Evolutionary conservation across 2,113 vertebrate genomes (phyloP).

Genomic region (Colinus virginianus): DNA sequence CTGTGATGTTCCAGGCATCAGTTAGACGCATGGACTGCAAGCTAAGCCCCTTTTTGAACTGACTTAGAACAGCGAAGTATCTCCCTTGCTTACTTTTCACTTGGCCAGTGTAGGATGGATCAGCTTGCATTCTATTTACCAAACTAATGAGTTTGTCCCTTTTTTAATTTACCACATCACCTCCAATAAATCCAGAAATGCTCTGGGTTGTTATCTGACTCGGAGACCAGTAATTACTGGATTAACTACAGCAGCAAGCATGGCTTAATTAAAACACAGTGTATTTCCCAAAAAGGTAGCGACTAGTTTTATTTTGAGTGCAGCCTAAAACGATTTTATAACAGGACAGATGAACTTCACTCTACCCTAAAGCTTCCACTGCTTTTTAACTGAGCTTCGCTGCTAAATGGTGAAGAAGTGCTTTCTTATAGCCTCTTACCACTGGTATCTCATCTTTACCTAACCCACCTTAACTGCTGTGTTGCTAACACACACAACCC

Average conservation of each 20-base stretch:
- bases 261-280: slow-evolving; percentile 32
- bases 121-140: not conserved
- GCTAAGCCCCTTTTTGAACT: not conserved
- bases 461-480: not conserved
- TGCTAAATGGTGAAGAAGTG: not conserved
- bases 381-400: not conserved
- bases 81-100: not conserved
- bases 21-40: not conserved
- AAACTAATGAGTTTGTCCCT: slow-evolving; percentile 20
- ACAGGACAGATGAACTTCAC: not conserved
- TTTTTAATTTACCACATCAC: slow-evolving; percentile 7
- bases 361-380: not conserved
- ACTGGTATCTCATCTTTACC: not conserved
- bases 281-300: slow-evolving; percentile 31
- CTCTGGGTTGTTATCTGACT: slow-evolving; percentile 8
- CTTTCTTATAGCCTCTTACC: not conserved
- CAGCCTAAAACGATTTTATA: not conserved
- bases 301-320: not conserved
- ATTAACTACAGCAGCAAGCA: not conserved
- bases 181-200: slow-evolving; percentile 19
- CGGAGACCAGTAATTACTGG: not conserved
- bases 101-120: not conserved
- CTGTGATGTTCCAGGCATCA: not conserved
- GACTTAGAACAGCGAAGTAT: not conserved
- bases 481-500: not conserved